Evolutionary conservation across 2,113 vertebrate genomes (phyloP), one percentile per base, ranked within the genome.

Genomic region (Microtus richardsoni): DNA sequence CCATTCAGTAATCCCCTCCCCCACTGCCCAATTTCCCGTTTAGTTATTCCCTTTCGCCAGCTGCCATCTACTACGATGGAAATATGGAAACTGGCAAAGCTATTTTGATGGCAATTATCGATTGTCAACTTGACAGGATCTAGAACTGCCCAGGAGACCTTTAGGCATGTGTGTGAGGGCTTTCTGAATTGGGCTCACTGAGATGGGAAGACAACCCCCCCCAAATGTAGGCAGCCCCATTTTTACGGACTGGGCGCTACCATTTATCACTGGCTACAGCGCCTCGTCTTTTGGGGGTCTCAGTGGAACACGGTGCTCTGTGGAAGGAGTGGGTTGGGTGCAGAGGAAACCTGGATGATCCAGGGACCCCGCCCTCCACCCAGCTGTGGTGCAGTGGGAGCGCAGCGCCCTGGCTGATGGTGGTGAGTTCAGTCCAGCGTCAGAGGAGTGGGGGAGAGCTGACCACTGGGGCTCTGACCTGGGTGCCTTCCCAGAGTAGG

Each of bases 401-500:
- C 26, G 21, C 2, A 1, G 41, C 14, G 11, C 36, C 19, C 39
- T 21, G 30, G 19, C 71, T 44, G 26, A 78, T 41, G 73, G 21
- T 13, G 8, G 30, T 47, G 41, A 47, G 7, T 49, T 30, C 30
- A 47, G 1, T 6, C 9, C 24, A 17, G 64, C 4, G 7, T 82
- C 22, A 2, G 70, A 28, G 49, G 41, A 22, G 19, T 36, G 30
- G 6, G 22, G 66, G 52, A 44, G 91, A 49, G 30, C 62, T 14
- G 91, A 24, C 28, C 0, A 2, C 2, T 2, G 7, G 73, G 14
- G 12, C 5, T 0, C 7, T 16, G 14, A 9, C 1, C 2, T 2
- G 83, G 14, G 52, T 54, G 39, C 19, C 5, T 0, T n/a, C 2
- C 28, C 21, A 28, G 9, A 77, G 39, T 2, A 39, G 70, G 16